These are phyloP conservation scores for Phasianus colchicus DNA, from an alignment of 2,113 vertebrate species.

Conservation along the genomic window DNA sequence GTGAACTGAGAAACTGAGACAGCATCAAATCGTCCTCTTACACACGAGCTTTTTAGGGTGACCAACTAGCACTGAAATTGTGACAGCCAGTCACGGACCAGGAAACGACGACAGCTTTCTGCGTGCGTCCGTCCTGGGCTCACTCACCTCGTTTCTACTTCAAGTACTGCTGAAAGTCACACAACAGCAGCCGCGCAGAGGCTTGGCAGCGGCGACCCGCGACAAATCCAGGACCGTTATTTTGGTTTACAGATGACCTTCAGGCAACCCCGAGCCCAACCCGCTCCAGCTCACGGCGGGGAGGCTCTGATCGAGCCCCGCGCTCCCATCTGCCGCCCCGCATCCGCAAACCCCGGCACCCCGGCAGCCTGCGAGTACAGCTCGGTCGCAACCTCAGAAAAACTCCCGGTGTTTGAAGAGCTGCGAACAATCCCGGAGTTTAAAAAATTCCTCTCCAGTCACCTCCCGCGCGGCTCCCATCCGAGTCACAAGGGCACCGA, in stretches of 20 bases:
- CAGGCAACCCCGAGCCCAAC: background rate
- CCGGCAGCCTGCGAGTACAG: background rate
- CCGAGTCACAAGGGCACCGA: too few species aligned
- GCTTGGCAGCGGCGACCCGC: background rate
- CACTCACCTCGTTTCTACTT: background rate
- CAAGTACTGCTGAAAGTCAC: background rate
- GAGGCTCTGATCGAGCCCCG: background rate
- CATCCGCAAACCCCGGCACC: too few species aligned
- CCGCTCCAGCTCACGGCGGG: background rate
- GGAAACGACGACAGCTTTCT: background rate
- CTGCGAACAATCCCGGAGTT: background rate
- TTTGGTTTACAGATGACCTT: slow-evolving; percentile 8
- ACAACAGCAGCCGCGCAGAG: background rate
- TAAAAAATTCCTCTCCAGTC: background rate
- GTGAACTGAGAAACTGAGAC: background rate
- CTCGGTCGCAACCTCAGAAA: background rate
- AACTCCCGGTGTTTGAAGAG: rapidly evolving
- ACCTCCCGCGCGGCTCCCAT: background rate
- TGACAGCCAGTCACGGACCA: background rate
- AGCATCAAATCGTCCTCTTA: background rate
- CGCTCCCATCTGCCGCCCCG: too few species aligned
- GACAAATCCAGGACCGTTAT: slow-evolving; percentile 31
- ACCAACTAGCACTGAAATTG: rapidly evolving
- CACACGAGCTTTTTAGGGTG: background rate
- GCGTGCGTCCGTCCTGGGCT: background rate